Conservation (phyloP, 2,113 vertebrate species). For the Empidonax alnorum region DNA sequence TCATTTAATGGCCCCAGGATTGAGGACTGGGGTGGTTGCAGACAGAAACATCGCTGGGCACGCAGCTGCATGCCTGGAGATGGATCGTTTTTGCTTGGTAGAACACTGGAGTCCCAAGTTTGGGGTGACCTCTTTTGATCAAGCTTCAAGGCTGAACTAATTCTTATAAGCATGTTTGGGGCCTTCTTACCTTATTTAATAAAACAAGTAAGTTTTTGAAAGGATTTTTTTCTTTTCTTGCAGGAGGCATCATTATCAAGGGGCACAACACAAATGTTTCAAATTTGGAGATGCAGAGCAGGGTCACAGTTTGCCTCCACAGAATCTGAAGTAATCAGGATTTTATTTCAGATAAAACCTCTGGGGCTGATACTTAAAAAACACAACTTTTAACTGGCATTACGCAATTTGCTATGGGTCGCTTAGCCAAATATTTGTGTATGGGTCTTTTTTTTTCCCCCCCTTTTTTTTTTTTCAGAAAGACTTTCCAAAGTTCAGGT, state of each 20-base stretch:
- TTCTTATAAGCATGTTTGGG: slow-evolving; percentile 33
- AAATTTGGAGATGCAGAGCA: slow-evolving; percentile 66
- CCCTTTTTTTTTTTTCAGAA: neutral
- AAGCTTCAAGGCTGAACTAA: neutral
- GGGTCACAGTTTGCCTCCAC: slow-evolving; percentile 72
- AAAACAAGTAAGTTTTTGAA: slow-evolving; percentile 49
- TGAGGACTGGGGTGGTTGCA: neutral
- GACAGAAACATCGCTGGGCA: neutral
- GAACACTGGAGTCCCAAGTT: neutral
- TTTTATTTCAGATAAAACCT: slow-evolving; percentile 81
- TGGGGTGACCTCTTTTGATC: slow-evolving; percentile 13
- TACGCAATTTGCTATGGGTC: slow-evolving; percentile 76
- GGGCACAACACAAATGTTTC: slow-evolving; percentile 68
- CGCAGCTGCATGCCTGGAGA: neutral
- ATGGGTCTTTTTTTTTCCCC: neutral
- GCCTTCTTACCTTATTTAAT: slow-evolving; percentile 54
- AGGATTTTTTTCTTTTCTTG: slow-evolving; percentile 44
- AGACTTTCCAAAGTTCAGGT: slow-evolving; percentile 75
- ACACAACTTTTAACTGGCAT: slow-evolving; percentile 76
- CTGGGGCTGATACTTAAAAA: slow-evolving; percentile 76
- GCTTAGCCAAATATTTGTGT: slow-evolving; percentile 76
- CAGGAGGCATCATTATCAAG: neutral
- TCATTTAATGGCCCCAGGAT: neutral
- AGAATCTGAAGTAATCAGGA: slow-evolving; percentile 77
- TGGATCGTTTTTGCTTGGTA: neutral